A percentile compares a stretch with the other conserved stretches of the same genome.
phyloP scores from a whole-genome alignment of 1,140 invertebrate genomes.

The Drosophila trapezifrons region DNA sequence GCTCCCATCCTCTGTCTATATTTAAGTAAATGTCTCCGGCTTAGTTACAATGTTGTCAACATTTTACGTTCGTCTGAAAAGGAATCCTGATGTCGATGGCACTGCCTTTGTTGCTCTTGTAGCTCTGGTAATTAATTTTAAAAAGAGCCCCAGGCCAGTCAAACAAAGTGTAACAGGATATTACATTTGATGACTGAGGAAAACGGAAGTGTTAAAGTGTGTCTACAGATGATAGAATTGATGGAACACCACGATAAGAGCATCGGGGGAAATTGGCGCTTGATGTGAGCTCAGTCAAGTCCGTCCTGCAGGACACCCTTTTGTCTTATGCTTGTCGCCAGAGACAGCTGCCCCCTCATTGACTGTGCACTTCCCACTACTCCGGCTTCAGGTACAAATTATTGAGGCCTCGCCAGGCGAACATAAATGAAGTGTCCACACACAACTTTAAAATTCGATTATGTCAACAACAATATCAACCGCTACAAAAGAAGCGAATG shows the following conservation, averaged over 20 bases:
- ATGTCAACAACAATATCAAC: slow-evolving; percentile 56
- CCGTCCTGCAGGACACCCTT: slow-evolving; percentile 1
- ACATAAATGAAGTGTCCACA: slow-evolving; percentile 57
- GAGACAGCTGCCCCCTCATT: neutral
- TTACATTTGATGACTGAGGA: slow-evolving; percentile 78
- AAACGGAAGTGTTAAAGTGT: slow-evolving; percentile 79
- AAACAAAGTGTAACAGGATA: slow-evolving; percentile 82
- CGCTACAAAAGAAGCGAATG: slow-evolving; percentile 33
- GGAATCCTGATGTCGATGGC: slow-evolving; percentile 21
- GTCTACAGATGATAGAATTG: slow-evolving; percentile 67
- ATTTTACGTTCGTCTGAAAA: slow-evolving; percentile 72
- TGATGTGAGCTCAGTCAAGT: neutral
- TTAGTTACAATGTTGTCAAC: slow-evolving; percentile 80
- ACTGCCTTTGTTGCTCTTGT: slow-evolving; percentile 51
- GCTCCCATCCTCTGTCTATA: slow-evolving; percentile 35
- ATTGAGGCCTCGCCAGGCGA: slow-evolving; percentile 46
- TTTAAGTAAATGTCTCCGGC: slow-evolving; percentile 77
- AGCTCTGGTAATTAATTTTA: slow-evolving; percentile 80
- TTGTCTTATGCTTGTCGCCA: slow-evolving; percentile 7
- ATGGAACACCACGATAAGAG: slow-evolving; percentile 46
- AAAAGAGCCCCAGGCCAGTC: slow-evolving; percentile 76
- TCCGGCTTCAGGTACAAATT: neutral
- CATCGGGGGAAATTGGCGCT: slow-evolving; percentile 28
- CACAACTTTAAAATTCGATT: slow-evolving; percentile 70
- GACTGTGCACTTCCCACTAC: neutral